Conservation (phyloP, 1,140 invertebrate species). For the Pachyrhynchus sulphureomaculatus region DNA sequence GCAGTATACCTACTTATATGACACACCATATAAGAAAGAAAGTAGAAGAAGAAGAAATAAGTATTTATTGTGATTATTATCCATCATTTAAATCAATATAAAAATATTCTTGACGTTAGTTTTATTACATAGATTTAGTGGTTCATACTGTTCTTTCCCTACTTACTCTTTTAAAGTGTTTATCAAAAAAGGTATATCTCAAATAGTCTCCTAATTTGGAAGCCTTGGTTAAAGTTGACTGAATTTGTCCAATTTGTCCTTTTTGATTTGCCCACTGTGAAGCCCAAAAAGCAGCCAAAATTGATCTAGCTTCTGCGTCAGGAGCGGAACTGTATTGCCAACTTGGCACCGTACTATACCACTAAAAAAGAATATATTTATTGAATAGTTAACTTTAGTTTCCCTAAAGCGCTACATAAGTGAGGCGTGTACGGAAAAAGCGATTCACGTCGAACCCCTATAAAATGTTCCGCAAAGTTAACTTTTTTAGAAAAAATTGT, state of each 20-base stretch:
- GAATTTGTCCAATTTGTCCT: slow-evolving; percentile 9
- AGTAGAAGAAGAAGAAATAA: too few relatives aligned
- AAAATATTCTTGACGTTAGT: too few relatives aligned
- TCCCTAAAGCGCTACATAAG: neutral
- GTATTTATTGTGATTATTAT: too few relatives aligned
- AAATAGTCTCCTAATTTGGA: slow-evolving; percentile 23
- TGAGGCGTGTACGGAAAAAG: too few relatives aligned
- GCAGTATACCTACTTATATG: too few relatives aligned
- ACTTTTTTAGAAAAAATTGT: too few relatives aligned
- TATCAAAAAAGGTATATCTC: slow-evolving; percentile 23
- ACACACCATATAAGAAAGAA: too few relatives aligned
- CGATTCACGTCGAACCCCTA: too few relatives aligned
- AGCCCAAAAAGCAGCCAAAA: slow-evolving; percentile 20
- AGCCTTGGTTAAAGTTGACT: slow-evolving; percentile 12
- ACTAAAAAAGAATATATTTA: neutral
- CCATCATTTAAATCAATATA: too few relatives aligned
- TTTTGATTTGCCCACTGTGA: slow-evolving; percentile 21
- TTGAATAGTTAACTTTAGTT: slow-evolving; percentile 1
- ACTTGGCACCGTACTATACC: neutral
- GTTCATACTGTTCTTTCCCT: too few relatives aligned
- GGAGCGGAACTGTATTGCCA: slow-evolving; percentile 23
- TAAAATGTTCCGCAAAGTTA: too few relatives aligned
- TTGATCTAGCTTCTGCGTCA: slow-evolving; percentile 24
- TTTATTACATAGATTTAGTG: too few relatives aligned
- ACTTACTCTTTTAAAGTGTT: slow-evolving; percentile 18